These are phyloP conservation scores for Mycteria americana DNA, from an alignment of 2,797 vertebrate species.

Conservation along the genomic window DNA sequence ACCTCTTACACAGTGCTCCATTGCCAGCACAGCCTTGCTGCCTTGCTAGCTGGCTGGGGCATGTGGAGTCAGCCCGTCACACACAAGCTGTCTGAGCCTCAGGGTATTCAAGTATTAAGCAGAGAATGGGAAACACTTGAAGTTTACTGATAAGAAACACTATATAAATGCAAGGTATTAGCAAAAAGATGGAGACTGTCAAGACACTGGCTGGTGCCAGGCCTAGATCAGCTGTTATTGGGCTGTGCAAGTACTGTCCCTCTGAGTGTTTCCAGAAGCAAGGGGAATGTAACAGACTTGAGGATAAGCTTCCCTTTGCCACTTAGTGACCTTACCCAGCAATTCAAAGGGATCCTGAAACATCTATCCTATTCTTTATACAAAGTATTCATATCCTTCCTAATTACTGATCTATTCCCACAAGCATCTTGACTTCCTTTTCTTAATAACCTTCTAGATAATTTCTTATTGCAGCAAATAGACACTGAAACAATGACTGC, in stretches of 20 bases:
- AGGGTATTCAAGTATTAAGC: background rate
- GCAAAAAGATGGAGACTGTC: background rate
- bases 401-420: slow-evolving; percentile 39
- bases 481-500: slow-evolving; percentile 18
- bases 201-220: background rate
- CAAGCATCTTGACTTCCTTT: slow-evolving; percentile 42
- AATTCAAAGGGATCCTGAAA: slow-evolving; percentile 23
- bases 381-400: slow-evolving; percentile 43
- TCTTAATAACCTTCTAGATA: slow-evolving; percentile 6
- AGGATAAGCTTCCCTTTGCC: slow-evolving; percentile 6
- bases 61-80: background rate
- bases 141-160: background rate
- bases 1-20: background rate
- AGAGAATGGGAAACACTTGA: background rate
- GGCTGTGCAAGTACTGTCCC: background rate
- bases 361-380: slow-evolving; percentile 14
- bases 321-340: background rate
- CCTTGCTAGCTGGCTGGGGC: background rate
- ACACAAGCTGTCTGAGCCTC: background rate
- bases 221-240: background rate
- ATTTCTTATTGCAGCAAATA: slow-evolving; percentile 10
- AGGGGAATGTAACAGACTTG: background rate
- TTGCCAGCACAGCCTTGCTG: background rate
- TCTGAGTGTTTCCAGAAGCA: background rate
- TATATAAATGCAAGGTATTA: background rate